Evolutionary conservation across 2,113 vertebrate species (phyloP).

Genomic region (Myotis yumanensis): DNA sequence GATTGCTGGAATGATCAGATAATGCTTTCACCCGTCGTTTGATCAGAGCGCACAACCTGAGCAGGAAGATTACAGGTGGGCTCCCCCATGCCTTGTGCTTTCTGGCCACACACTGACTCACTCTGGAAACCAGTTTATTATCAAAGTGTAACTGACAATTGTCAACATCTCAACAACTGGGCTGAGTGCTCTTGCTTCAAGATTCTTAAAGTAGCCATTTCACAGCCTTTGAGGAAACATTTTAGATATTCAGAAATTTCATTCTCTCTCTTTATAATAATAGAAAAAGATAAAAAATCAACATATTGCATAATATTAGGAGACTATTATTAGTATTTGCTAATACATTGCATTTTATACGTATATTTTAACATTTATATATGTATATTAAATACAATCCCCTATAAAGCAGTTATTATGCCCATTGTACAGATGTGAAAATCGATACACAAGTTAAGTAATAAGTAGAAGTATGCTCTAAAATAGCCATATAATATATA

Average conservation of each 20-base stretch:
- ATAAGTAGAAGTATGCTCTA: neutral
- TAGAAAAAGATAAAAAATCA: neutral
- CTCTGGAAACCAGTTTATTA: neutral
- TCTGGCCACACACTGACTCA: neutral
- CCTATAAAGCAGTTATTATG: neutral
- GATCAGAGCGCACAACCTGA: neutral
- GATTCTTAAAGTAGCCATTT: neutral
- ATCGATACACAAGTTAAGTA: neutral
- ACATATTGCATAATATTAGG: neutral
- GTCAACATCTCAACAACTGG: neutral
- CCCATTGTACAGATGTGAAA: neutral
- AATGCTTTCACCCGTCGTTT: conserved; percentile 40
- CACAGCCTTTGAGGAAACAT: neutral
- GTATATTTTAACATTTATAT: neutral
- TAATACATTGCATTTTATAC: neutral
- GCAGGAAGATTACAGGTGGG: fast-evolving
- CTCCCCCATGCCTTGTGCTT: neutral
- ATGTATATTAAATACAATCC: neutral
- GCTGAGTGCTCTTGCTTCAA: neutral
- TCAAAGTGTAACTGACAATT: neutral
- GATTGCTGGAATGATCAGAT: conserved; percentile 36
- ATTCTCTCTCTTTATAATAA: neutral
- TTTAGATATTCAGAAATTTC: conserved; percentile 6
- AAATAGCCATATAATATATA: neutral
- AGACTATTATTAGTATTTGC: neutral